A percentile compares a stretch with the other conserved stretches of the same genome.
These are phyloP conservation scores for Idaea aversata DNA, from an alignment of 2,888 invertebrate genomes.

Conservation along the genomic window DNA sequence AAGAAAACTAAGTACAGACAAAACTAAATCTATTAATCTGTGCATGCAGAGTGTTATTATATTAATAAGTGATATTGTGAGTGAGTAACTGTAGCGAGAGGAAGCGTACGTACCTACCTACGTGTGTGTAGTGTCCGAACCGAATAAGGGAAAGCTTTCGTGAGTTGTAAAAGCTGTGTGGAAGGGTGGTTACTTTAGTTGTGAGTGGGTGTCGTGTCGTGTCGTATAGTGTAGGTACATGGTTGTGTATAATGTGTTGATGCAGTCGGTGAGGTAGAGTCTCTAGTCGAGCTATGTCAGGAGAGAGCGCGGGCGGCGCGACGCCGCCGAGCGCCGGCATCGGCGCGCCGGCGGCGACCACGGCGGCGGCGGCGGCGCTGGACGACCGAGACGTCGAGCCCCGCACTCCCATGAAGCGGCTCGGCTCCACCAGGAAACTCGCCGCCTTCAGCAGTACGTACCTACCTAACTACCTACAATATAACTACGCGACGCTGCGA, in stretches of 20 bases:
- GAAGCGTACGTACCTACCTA: too few species aligned
- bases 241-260: neutral
- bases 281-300: slow-evolving; percentile 45
- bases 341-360: slow-evolving; percentile 96
- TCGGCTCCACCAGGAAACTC: slow-evolving; percentile 90
- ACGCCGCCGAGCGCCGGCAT: slow-evolving; percentile 91
- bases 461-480: neutral
- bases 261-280: slow-evolving; percentile 2
- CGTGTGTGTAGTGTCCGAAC: too few species aligned
- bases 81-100: too few species aligned
- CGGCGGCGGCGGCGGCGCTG: slow-evolving; percentile 88
- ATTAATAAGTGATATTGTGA: too few species aligned
- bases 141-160: too few species aligned
- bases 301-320: slow-evolving; percentile 65
- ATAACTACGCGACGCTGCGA: too few species aligned
- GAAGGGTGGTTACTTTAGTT: neutral
- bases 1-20: too few species aligned
- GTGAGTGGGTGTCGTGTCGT: neutral
- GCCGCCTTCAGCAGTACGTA: slow-evolving; percentile 89
- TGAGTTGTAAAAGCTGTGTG: neutral
- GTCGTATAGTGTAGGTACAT: neutral
- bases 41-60: too few species aligned
- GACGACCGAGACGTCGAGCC: slow-evolving; percentile 88
- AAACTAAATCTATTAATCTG: too few species aligned
- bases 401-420: slow-evolving; percentile 89